These are phyloP conservation scores for Drosophila watanabei DNA, from an alignment of 1,140 invertebrate genomes.

Conservation along the genomic window DNA sequence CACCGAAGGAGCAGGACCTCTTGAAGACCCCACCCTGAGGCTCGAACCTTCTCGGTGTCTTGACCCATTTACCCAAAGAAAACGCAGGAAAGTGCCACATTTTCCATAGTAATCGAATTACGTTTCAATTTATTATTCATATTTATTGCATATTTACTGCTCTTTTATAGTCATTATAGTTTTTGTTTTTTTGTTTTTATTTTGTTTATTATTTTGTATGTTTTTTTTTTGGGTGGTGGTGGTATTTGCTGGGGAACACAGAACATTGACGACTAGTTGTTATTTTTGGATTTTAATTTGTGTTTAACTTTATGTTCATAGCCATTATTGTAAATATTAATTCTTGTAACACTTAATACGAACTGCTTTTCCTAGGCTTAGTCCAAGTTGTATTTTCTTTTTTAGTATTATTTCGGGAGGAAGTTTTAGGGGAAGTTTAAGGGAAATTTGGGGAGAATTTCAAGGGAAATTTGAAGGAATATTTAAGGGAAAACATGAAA, in stretches of 20 bases:
- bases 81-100: constrained; percentile 8
- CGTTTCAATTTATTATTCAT: constrained; percentile 61
- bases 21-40: constrained; percentile 23
- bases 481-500: too few relatives aligned
- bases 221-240: constrained; percentile 36
- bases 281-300: constrained; percentile 14
- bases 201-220: constrained; percentile 20
- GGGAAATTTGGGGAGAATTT: too few relatives aligned
- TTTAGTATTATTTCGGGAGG: constrained; percentile 12
- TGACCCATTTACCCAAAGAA: constrained; percentile 32
- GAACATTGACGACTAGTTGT: constrained; percentile 57
- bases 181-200: constrained; percentile 23
- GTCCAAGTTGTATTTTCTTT: constrained; percentile 29
- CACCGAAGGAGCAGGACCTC: not conserved
- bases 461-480: too few relatives aligned
- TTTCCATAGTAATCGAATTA: constrained; percentile 64
- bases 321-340: constrained; percentile 54
- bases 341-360: constrained; percentile 56
- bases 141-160: constrained; percentile 62
- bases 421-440: not conserved
- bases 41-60: constrained; percentile 1
- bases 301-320: constrained; percentile 35
- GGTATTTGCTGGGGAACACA: constrained; percentile 49
- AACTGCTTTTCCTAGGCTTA: constrained; percentile 49
- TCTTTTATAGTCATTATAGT: constrained; percentile 50